phyloP scores from a whole-genome alignment of 2,113 vertebrate genomes.

The Capreolus pygargus region DNA sequence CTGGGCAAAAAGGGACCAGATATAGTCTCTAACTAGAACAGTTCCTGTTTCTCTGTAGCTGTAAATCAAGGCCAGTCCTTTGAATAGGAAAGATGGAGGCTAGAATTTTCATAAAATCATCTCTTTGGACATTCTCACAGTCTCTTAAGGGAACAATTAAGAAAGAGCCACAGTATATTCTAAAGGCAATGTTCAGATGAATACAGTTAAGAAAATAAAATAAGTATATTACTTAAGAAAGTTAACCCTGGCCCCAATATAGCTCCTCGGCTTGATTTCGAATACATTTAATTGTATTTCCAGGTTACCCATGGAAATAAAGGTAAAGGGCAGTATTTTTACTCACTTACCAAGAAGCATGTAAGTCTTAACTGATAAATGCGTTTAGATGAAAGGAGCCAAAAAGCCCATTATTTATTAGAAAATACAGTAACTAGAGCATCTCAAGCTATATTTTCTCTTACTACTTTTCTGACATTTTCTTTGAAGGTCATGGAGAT shows the following conservation, averaged over 20 bases:
- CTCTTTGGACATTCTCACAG: neutral
- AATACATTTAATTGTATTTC: constrained; percentile 33
- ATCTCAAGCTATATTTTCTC: constrained; percentile 64
- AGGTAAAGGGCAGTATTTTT: constrained; percentile 28
- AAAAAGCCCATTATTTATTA: constrained; percentile 67
- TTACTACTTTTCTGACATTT: constrained; percentile 54
- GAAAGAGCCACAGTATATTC: neutral
- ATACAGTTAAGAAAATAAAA: neutral
- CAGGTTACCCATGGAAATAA: neutral
- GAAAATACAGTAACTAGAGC: constrained; percentile 62
- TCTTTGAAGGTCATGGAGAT: constrained; percentile 49
- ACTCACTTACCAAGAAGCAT: constrained; percentile 35
- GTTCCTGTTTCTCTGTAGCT: neutral
- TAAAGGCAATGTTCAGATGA: neutral
- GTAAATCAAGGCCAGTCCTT: neutral
- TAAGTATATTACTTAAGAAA: neutral
- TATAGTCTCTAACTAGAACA: neutral
- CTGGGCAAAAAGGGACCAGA: neutral
- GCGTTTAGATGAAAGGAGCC: constrained; percentile 59
- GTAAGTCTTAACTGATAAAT: constrained; percentile 70
- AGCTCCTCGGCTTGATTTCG: neutral
- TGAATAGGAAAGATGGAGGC: neutral
- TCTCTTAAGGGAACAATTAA: neutral
- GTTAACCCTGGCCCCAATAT: neutral
- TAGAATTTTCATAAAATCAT: neutral